These are phyloP conservation scores for Pelecanoides urinatrix DNA, from an alignment of 2,113 vertebrate species.

Conservation along the genomic window DNA sequence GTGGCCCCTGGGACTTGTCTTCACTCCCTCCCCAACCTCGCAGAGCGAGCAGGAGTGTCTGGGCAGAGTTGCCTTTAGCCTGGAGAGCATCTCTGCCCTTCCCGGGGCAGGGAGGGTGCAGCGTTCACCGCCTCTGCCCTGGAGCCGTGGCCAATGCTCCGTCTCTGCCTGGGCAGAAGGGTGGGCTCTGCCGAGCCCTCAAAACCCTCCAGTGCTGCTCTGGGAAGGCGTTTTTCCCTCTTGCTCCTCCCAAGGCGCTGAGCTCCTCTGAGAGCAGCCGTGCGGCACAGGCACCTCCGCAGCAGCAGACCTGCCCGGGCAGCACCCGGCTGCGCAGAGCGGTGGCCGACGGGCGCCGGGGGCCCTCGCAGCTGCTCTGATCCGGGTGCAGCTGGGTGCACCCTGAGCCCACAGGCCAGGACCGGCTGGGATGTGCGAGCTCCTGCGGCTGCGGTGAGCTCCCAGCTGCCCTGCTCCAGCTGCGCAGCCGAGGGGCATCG, in stretches of 20 bases:
- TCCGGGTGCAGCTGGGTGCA: neutral
- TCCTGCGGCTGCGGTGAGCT: neutral
- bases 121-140: rapidly evolving
- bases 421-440: rapidly evolving
- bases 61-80: neutral
- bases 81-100: neutral
- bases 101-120: neutral
- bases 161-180: neutral
- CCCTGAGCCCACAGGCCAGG: neutral
- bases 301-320: neutral
- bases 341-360: rapidly evolving
- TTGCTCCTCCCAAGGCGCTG: neutral
- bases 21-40: neutral
- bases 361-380: neutral
- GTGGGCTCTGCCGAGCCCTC: rapidly evolving
- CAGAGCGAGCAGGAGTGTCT: neutral
- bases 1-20: too few species aligned
- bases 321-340: neutral
- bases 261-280: rapidly evolving
- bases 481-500: rapidly evolving
- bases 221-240: neutral
- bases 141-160: rapidly evolving
- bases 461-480: rapidly evolving
- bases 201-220: rapidly evolving
- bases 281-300: neutral